Conservation (phyloP, 1,140 invertebrate species). For the Diabrotica undecimpunctata region DNA sequence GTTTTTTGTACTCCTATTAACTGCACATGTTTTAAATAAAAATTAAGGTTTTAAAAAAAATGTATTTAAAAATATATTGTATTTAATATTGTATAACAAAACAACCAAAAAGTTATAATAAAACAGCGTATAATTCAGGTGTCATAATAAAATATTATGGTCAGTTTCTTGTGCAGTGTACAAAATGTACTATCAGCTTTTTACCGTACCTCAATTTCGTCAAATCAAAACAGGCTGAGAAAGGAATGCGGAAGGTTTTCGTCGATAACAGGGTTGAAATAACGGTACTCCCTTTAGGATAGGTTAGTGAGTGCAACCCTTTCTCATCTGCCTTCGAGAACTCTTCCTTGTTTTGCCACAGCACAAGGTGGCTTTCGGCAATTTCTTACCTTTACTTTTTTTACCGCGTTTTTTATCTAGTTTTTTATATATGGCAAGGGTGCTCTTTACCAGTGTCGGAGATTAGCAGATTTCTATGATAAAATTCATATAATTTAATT, state of each 20-base stretch:
- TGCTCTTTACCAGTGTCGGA: constrained; percentile 1
- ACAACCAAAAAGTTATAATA: too few relatives aligned
- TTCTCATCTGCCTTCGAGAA: constrained; percentile 10
- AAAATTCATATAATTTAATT: too few relatives aligned
- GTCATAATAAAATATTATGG: too few relatives aligned
- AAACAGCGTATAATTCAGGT: too few relatives aligned
- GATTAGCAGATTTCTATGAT: not conserved
- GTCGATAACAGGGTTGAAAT: constrained; percentile 10
- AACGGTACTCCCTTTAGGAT: constrained; percentile 10
- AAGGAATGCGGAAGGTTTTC: constrained; percentile 15
- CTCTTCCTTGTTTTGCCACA: constrained; percentile 11
- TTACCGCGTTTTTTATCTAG: constrained; percentile 13
- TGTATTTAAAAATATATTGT: too few relatives aligned
- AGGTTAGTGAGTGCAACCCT: constrained; percentile 10
- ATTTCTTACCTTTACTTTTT: constrained; percentile 14
- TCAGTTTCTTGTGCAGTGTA: too few relatives aligned
- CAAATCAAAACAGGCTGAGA: not conserved
- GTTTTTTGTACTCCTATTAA: too few relatives aligned
- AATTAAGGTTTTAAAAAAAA: too few relatives aligned
- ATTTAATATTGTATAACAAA: too few relatives aligned
- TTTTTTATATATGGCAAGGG: constrained; percentile 7
- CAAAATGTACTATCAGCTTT: not conserved
- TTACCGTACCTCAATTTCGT: not conserved
- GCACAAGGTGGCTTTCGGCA: constrained; percentile 15
- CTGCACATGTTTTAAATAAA: too few relatives aligned